A percentile compares a stretch with the other conserved stretches of the same genome.
These are phyloP conservation scores for Pedicia rivosa DNA, from an alignment of 2,888 invertebrate species.

Conservation along the genomic window DNA sequence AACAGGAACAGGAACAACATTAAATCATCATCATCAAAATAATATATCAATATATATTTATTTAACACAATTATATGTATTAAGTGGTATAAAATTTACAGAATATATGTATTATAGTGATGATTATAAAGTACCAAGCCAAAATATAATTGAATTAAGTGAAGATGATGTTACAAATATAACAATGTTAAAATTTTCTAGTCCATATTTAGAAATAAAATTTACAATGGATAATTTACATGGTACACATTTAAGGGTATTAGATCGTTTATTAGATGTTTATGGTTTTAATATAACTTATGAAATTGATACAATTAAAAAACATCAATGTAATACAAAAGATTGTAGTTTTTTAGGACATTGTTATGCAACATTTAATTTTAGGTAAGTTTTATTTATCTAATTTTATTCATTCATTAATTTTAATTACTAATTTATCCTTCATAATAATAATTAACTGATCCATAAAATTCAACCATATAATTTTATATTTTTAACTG, in stretches of 20 bases:
- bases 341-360: slow-evolving; percentile 76
- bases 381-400: slow-evolving; percentile 42
- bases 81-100: slow-evolving; percentile 58
- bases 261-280: slow-evolving; percentile 65
- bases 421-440: background rate
- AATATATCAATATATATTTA: slow-evolving; percentile 70
- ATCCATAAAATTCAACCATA: no score
- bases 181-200: slow-evolving; percentile 41
- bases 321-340: slow-evolving; percentile 55
- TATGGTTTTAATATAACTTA: slow-evolving; percentile 90
- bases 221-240: slow-evolving; percentile 55
- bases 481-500: no score
- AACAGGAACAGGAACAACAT: no score
- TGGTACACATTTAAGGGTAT: slow-evolving; percentile 67
- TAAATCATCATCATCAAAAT: no score
- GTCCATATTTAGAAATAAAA: slow-evolving; percentile 65
- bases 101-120: slow-evolving; percentile 62
- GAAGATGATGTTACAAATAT: slow-evolving; percentile 57
- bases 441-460: no score
- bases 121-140: slow-evolving; percentile 47
- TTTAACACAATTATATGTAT: slow-evolving; percentile 74
- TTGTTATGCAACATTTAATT: slow-evolving; percentile 56
- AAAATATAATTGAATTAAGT: slow-evolving; percentile 48
- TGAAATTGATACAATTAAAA: slow-evolving; percentile 46
- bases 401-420: slow-evolving; percentile 2